Evolutionary conservation across 2,113 vertebrate genomes (phyloP).

Genomic region (Dromas ardeola): DNA sequence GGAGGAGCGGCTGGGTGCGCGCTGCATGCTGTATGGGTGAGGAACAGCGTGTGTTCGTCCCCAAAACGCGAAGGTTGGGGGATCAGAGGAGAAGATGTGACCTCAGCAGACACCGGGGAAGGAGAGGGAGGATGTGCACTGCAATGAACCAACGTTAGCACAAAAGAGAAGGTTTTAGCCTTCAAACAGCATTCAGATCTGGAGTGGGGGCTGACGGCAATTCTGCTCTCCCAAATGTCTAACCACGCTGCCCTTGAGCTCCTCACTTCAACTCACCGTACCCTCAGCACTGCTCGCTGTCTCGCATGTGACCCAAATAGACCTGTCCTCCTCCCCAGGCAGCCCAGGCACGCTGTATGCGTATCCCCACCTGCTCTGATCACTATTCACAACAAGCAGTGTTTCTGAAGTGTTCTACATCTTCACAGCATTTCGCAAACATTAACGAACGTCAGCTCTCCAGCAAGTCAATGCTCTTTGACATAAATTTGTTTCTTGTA

Average conservation of each 20-base stretch:
- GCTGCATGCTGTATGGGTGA: fast-evolving
- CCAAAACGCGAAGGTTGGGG: fast-evolving
- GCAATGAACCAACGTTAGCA: not conserved
- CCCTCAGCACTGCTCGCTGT: not conserved
- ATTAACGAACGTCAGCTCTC: fast-evolving
- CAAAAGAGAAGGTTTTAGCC: not conserved
- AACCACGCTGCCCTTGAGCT: not conserved
- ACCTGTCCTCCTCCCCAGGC: not conserved
- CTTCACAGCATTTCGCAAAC: not conserved
- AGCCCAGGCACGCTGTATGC: not conserved
- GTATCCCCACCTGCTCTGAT: not conserved
- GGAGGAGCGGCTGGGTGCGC: fast-evolving
- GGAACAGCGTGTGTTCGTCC: fast-evolving
- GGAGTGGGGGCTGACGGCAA: not conserved
- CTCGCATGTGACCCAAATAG: not conserved
- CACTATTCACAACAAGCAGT: not conserved
- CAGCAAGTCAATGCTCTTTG: not conserved
- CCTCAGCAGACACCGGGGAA: not conserved
- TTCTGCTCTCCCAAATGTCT: not conserved
- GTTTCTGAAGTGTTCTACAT: not conserved
- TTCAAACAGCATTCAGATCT: not conserved
- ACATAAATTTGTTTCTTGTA: slow-evolving; percentile 1
- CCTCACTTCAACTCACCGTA: not conserved
- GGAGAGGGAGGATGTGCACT: not conserved
- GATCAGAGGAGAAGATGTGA: not conserved